These are phyloP conservation scores for Drosophila infuscata DNA, from an alignment of 2,888 invertebrate species.

Conservation along the genomic window DNA sequence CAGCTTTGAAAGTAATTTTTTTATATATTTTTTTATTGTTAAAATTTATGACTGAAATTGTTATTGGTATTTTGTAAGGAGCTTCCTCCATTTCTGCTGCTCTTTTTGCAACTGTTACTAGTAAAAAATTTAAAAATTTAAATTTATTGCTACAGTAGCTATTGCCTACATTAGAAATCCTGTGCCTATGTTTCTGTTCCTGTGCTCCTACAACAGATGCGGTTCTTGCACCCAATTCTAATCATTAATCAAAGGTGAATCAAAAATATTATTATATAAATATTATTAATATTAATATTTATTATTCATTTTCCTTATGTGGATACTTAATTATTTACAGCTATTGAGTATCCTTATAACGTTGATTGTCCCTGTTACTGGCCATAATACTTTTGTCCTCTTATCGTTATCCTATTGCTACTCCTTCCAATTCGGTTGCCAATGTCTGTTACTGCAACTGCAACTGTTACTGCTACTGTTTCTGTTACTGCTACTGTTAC, in stretches of 20 bases:
- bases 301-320: not conserved
- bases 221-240: not conserved
- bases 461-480: not conserved
- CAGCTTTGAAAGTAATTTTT: not conserved
- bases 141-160: no score
- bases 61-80: not conserved
- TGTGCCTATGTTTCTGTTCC: no score
- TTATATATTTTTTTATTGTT: not conserved
- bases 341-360: not conserved
- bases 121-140: no score
- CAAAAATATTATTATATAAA: no score
- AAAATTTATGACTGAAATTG: not conserved
- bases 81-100: not conserved
- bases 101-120: not conserved
- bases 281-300: no score
- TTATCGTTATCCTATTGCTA: not conserved
- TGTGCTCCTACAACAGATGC: not conserved
- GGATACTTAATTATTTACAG: not conserved
- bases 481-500: not conserved
- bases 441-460: not conserved
- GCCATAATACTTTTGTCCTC: not conserved
- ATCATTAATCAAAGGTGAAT: not conserved
- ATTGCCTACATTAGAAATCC: not conserved
- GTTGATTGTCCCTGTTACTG: not conserved
- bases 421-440: not conserved